A percentile compares a stretch with the other conserved stretches of the same genome.
These are phyloP conservation scores for Trichogramma dendrolimi DNA, from an alignment of 2,888 invertebrate genomes.

Conservation along the genomic window DNA sequence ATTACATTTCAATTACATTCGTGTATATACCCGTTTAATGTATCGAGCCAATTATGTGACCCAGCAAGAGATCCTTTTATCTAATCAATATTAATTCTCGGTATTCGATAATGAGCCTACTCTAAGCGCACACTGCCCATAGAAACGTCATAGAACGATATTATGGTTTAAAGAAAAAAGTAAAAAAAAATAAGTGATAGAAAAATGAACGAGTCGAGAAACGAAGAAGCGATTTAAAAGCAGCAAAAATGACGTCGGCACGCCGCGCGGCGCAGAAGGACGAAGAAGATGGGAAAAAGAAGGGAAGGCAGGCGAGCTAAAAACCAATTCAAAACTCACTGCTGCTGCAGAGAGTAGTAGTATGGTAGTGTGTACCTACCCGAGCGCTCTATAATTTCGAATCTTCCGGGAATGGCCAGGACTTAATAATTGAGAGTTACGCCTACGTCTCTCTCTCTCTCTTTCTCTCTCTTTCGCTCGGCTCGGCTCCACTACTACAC, in stretches of 20 bases:
- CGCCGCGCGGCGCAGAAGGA: neutral
- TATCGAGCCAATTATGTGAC: no score
- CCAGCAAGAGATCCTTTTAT: no score
- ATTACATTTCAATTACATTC: no score
- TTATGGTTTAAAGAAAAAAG: no score
- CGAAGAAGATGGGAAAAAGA: constrained; percentile 9
- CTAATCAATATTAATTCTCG: no score
- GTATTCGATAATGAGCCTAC: no score
- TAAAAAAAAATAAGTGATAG: neutral
- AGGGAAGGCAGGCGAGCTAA: constrained; percentile 4
- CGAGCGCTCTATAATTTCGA: constrained; percentile 39
- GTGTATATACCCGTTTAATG: no score
- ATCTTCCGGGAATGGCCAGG: constrained; percentile 44
- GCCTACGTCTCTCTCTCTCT: constrained; percentile 32
- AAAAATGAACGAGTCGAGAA: neutral
- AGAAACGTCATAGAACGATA: no score
- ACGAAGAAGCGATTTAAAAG: constrained; percentile 19
- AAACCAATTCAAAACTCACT: neutral
- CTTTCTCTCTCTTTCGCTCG: constrained; percentile 1
- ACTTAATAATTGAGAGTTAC: constrained; percentile 43
- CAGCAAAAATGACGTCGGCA: constrained; percentile 9
- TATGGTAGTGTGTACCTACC: constrained; percentile 11
- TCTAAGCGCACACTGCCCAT: no score
- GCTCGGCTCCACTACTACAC: constrained; percentile 7
- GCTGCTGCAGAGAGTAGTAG: neutral